Percentiles rank a stretch among this genome's conserved stretches.
These are phyloP conservation scores for Hydrolagus affinis DNA, from an alignment of 2,113 vertebrate species.

Conservation along the genomic window DNA sequence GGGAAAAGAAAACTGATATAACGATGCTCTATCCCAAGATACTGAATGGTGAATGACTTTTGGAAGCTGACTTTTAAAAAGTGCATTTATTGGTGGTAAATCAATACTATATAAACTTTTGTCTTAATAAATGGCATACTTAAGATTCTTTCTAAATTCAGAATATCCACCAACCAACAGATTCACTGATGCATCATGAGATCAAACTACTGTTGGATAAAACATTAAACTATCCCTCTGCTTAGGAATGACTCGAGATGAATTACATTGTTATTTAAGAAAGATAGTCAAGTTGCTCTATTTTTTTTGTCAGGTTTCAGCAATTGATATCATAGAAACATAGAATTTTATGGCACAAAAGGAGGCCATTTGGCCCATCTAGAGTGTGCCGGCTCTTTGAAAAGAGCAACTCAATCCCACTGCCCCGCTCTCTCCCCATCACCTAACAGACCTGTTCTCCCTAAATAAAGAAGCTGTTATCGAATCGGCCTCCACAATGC, in stretches of 20 bases:
- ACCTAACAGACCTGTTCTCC: too few species aligned
- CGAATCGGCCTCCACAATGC: too few species aligned
- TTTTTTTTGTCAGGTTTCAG: background rate
- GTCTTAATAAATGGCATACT: too few species aligned
- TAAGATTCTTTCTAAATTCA: background rate
- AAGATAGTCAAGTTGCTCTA: background rate
- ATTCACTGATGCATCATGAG: background rate
- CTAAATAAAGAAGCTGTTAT: too few species aligned
- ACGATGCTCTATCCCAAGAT: background rate
- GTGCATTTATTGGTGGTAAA: too few species aligned
- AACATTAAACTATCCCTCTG: background rate
- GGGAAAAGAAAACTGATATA: background rate
- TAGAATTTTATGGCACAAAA: too few species aligned
- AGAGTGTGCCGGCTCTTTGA: too few species aligned
- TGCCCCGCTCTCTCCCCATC: too few species aligned
- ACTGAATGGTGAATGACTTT: background rate
- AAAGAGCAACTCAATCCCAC: too few species aligned
- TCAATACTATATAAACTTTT: too few species aligned
- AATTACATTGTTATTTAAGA: background rate
- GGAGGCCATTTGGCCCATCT: too few species aligned
- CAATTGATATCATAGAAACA: too few species aligned
- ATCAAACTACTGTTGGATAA: background rate
- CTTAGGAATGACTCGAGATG: background rate
- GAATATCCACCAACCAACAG: background rate
- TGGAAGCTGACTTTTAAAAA: background rate